These are phyloP conservation scores for Acanthosoma haemorrhoidale DNA, from an alignment of 2,888 invertebrate genomes.

Conservation along the genomic window DNA sequence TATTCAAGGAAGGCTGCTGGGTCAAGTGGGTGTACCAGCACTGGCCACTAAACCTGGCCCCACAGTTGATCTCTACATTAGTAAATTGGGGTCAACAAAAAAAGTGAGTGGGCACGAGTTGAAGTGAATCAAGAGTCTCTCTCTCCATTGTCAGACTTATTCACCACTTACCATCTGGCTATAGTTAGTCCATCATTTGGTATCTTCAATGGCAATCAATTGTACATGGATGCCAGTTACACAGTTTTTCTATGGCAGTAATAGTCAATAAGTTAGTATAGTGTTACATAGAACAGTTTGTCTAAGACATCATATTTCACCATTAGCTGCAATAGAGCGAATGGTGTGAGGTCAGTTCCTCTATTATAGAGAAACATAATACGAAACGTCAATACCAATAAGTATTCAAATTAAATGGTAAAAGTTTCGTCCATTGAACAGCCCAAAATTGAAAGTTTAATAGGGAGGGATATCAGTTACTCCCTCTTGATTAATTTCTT, in stretches of 20 bases:
- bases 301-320: background rate
- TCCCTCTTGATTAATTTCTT: no score
- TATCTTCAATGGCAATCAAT: background rate
- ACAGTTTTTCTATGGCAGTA: no score
- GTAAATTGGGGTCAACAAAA: slow-evolving; percentile 27
- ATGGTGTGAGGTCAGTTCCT: no score
- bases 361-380: no score
- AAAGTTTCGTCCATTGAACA: no score
- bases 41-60: background rate
- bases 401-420: no score
- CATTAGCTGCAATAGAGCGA: background rate
- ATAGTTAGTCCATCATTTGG: background rate
- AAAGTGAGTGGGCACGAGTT: slow-evolving; percentile 11
- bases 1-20: background rate
- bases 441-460: no score
- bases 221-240: no score
- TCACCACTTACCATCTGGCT: background rate
- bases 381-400: no score
- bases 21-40: slow-evolving; percentile 20
- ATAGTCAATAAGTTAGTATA: no score
- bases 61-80: slow-evolving; percentile 24
- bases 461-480: no score
- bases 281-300: no score
- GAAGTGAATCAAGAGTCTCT: slow-evolving; percentile 8
- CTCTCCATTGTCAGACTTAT: background rate